phyloP scores from a whole-genome alignment of 2,113 vertebrate genomes.

The Noturus placidus region DNA sequence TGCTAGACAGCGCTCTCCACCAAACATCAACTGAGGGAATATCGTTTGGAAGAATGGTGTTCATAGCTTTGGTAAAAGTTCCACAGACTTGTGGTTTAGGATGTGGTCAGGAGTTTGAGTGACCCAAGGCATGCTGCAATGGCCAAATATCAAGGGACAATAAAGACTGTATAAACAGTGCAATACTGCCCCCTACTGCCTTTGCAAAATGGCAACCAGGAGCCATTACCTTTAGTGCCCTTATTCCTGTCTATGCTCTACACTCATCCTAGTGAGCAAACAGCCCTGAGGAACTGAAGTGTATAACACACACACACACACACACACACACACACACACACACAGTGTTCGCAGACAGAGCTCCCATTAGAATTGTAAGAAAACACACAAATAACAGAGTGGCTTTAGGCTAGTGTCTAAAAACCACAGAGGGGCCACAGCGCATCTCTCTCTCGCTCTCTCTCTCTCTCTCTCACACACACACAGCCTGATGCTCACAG shows the following conservation, averaged over 20 bases:
- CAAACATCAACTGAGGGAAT: neutral
- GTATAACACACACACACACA: constrained; percentile 20
- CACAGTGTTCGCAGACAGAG: constrained; percentile 36
- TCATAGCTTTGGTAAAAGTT: neutral
- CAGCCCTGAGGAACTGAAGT: constrained; percentile 45
- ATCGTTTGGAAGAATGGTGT: neutral
- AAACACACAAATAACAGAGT: constrained; percentile 59
- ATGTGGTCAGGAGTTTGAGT: constrained; percentile 6
- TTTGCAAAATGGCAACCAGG: neutral
- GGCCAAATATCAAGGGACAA: neutral
- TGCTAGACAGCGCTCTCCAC: neutral
- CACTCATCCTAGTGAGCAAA: constrained; percentile 40
- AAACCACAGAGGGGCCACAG: constrained; percentile 43
- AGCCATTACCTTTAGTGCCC: neutral
- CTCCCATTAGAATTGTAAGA: constrained; percentile 58
- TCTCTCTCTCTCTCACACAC: neutral
- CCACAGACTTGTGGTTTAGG: constrained; percentile 1
- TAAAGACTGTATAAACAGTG: constrained; percentile 15
- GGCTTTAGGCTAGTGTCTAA: constrained; percentile 53
- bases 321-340: constrained; percentile 15
- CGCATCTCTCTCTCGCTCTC: neutral
- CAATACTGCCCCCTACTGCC: constrained; percentile 52
- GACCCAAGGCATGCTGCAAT: neutral
- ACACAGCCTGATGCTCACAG: constrained; percentile 36
- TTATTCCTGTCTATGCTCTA: constrained; percentile 57